phyloP scores from a whole-genome alignment of 2,113 vertebrate species.

The Hypocryptadius cinnamomeus region DNA sequence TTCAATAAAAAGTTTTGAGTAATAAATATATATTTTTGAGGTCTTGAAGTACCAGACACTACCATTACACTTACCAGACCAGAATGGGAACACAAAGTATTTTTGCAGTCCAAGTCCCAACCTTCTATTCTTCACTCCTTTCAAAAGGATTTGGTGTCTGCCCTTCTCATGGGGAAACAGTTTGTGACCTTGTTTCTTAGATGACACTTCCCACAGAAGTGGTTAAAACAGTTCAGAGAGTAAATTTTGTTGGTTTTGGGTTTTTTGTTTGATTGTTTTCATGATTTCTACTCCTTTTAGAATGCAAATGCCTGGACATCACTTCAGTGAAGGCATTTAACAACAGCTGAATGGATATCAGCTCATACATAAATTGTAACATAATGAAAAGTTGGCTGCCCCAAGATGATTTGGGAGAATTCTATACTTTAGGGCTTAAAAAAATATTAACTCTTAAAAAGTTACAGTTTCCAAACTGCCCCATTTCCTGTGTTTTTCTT shows the following conservation, averaged over 20 bases:
- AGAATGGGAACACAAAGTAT: neutral
- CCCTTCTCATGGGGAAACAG: neutral
- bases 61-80: neutral
- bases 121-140: neutral
- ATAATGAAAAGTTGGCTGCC: neutral
- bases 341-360: neutral
- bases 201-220: neutral
- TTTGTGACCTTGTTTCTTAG: neutral
- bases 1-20: neutral
- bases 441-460: neutral
- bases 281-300: neutral
- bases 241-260: neutral
- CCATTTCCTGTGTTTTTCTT: neutral
- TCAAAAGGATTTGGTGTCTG: neutral
- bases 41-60: neutral
- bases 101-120: neutral
- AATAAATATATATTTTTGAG: neutral
- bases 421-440: neutral
- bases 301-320: neutral
- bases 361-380: neutral
- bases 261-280: neutral
- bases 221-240: neutral
- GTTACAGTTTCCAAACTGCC: neutral
- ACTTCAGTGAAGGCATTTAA: neutral
- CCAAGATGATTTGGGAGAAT: neutral